Conservation (phyloP, 2,113 vertebrate genomes). For the Xyrauchen texanus region DNA sequence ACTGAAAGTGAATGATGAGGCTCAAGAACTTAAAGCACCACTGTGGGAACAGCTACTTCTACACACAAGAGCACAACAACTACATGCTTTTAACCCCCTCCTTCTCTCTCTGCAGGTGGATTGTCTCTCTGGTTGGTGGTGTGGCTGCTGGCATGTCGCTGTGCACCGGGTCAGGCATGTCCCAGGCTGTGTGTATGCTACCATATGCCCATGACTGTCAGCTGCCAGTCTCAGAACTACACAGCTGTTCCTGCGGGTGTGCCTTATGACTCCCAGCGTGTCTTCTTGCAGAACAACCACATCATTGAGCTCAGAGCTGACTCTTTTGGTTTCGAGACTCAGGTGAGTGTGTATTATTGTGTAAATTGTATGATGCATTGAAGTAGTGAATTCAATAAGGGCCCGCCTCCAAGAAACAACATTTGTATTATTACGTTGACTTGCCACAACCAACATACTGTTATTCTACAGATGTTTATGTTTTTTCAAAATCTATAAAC, state of each 20-base stretch:
- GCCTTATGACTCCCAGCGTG: conserved; percentile 87
- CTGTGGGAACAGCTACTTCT: too few species aligned
- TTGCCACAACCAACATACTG: too few species aligned
- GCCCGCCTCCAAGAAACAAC: too few species aligned
- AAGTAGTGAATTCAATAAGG: too few species aligned
- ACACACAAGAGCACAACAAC: too few species aligned
- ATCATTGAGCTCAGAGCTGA: conserved; percentile 89
- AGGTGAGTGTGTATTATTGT: conserved; percentile 61
- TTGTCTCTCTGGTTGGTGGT: conserved; percentile 80
- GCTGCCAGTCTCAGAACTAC: conserved; percentile 97
- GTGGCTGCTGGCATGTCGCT: conserved; percentile 76
- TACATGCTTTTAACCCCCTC: too few species aligned
- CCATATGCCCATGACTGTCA: conserved; percentile 93
- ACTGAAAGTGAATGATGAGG: too few species aligned
- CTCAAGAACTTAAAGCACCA: too few species aligned
- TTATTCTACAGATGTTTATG: too few species aligned
- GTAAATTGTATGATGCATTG: not conserved
- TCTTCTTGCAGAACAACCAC: conserved; percentile 97
- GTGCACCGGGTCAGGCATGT: conserved; percentile 79
- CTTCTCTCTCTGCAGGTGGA: conserved; percentile 67
- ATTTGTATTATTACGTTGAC: too few species aligned
- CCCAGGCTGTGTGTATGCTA: conserved; percentile 94
- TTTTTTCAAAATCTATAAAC: too few species aligned
- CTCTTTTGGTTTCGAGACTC: conserved; percentile 91
- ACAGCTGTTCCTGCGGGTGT: conserved; percentile 85